These are phyloP conservation scores for Trachurus trachurus DNA, from an alignment of 2,797 vertebrate genomes.

Conservation along the genomic window DNA sequence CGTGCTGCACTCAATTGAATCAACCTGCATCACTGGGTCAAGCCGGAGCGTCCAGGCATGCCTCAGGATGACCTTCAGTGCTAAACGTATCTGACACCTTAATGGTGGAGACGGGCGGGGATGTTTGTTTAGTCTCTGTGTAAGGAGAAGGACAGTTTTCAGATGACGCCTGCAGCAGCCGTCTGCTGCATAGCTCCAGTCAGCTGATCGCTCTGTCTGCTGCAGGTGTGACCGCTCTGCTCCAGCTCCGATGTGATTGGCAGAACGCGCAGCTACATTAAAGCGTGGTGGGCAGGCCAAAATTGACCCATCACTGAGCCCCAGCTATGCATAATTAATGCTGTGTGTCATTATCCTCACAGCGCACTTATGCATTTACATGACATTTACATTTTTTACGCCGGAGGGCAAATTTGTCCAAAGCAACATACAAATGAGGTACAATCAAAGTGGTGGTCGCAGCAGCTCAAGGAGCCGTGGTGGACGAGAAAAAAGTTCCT, in stretches of 20 bases:
- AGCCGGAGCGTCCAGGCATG: not conserved
- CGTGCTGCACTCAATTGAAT: conserved; percentile 41
- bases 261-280: conserved; percentile 17
- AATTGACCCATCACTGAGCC: not conserved
- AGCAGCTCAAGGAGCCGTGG: not conserved
- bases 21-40: conserved; percentile 40
- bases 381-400: not conserved
- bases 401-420: not conserved
- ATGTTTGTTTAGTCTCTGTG: conserved; percentile 53
- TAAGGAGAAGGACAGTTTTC: conserved; percentile 45
- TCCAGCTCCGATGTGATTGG: conserved; percentile 11
- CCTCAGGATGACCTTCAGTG: conserved; percentile 49
- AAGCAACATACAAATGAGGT: not conserved
- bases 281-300: not conserved
- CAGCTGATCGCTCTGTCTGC: conserved; percentile 25
- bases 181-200: conserved; percentile 37
- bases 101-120: conserved; percentile 37
- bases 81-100: conserved; percentile 59
- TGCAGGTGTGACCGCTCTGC: conserved; percentile 28
- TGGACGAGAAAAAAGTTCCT: too few species aligned
- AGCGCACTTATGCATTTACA: not conserved
- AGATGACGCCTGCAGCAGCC: conserved; percentile 33
- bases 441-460: not conserved
- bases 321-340: not conserved
- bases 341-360: not conserved